Evolutionary conservation across 2,888 invertebrate species (phyloP), one percentile per base, ranked within the genome.

Genomic region (Drosophila mimetica): DNA sequence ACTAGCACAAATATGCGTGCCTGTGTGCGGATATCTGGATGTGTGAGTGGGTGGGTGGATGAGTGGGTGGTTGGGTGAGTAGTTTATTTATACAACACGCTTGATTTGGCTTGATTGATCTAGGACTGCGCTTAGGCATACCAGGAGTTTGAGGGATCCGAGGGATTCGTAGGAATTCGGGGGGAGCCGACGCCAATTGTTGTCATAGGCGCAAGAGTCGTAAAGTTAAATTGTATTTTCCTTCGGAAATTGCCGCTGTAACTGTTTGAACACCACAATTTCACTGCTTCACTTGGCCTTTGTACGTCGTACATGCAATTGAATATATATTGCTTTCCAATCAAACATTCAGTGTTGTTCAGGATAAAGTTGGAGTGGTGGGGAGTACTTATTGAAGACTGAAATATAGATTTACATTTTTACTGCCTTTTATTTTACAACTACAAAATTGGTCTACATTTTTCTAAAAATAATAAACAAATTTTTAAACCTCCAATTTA

Each of bases 41-140:
- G 5, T n/a, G 41, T 48, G 28, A 6, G 46, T 18, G 34, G 5
- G 25, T 48, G 41, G 13, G 25, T 13, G n/a, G n/a, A n/a, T n/a
- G n/a, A n/a, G 20, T 34, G 41, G 11, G n/a, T 32, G 6, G 34
- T 11, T 53, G 58, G 37, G 44, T 57, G 44, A 16, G 61, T 47
- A 46, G 46, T 41, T 39, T 69, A 69, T 60, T 69, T 71, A 71
- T 52, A 71, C 71, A 69, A 71, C 71, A 71, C 47, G 71, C 69
- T 71, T 69, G 69, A 69, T 71, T 69, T 71, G 52, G 60, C 69
- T 69, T 69, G 69, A 69, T 69, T 69, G 69, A 69, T 69, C 69
- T 53, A 39, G n/a, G 44, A n/a, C 22, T 13, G 13, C 22, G 16
- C n/a, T 6, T 11, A 3, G 13, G 18, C 11, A 20, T 5, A 20